Base-by-base conservation (phyloP, 1,140 invertebrate species). In the Galendromus occidentalis region DNA sequence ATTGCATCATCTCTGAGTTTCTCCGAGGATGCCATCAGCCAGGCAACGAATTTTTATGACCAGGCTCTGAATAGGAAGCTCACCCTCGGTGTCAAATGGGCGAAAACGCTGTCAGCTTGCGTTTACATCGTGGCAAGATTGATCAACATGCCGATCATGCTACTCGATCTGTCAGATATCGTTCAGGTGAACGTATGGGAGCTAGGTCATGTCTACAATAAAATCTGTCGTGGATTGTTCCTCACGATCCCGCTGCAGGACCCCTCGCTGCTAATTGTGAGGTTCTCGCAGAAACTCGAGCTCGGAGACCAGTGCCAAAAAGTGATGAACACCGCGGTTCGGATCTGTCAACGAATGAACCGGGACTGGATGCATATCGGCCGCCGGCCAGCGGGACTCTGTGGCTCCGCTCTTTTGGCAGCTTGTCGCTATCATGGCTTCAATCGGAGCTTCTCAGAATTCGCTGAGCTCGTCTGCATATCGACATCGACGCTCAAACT, bases 131-230 rank as follows among this genome's bases (percentile, higher is more conserved):
- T 91, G 1, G 98, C 94, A 72, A 80, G 95, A 68, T 88, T 87
- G 25, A 91, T 96, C 78, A 86, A 85, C 66, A 96, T 92, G 68
- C 83, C 88, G 68, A 92, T 88, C 90, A 88, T 95, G 75, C 78
- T 98, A n/a, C 87, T 98, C 70, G 95, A 98, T 75, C 92, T 98
- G 44, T 95, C 91, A 79, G 95, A 98, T 79, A 84, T 91, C 33
- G 82, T 95, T 29, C 78, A 80, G 81, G 89, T 95, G 68, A 93
- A 92, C 78, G 92, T 96, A 44, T 95, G 92, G 74, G 89, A 91
- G 75, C 76, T 98, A 22, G 94, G 94, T 65, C 82, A 88, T 64
- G 94, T 91, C 7, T 96, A 95, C 72, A 79, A 95, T 65, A 85
- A 85, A 72, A 78, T 98, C 39, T 86, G 91, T 0, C 82, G 87